Conservation (phyloP, 2,113 vertebrate species). For the Nicator chloris region DNA sequence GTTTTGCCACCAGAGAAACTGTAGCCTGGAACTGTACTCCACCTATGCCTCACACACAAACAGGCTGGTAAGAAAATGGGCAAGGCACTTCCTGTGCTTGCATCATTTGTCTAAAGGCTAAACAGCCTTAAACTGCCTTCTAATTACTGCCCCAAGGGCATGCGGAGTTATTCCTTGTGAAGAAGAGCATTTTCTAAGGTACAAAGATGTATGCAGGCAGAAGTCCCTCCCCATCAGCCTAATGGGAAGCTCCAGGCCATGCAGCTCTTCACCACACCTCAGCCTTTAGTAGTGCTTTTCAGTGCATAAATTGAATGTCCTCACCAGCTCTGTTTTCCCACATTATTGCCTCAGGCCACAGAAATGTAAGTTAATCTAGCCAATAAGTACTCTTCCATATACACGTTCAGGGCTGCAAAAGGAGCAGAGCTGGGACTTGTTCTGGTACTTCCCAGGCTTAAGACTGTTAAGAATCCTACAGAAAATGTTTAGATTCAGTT, state of each 20-base stretch:
- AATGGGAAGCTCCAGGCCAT: background rate
- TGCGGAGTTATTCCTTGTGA: background rate
- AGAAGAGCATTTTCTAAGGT: background rate
- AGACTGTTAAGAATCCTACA: background rate
- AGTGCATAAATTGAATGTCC: background rate
- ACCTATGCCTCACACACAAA: background rate
- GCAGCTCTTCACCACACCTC: background rate
- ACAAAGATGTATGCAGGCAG: background rate
- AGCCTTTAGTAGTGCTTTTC: background rate
- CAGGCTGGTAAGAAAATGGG: background rate
- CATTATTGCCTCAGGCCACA: background rate
- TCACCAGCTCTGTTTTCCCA: background rate
- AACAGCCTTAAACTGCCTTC: background rate
- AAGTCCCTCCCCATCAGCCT: background rate
- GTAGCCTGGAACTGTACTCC: background rate
- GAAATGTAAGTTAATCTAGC: background rate
- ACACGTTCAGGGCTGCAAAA: background rate
- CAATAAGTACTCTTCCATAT: background rate
- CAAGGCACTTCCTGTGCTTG: background rate
- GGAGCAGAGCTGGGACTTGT: background rate
- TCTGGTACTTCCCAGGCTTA: background rate
- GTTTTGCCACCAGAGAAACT: background rate
- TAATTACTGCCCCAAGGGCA: background rate
- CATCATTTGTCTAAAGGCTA: background rate
- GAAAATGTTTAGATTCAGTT: background rate